Base-by-base conservation (phyloP, 2,113 vertebrate genomes). In the Passer domesticus region DNA sequence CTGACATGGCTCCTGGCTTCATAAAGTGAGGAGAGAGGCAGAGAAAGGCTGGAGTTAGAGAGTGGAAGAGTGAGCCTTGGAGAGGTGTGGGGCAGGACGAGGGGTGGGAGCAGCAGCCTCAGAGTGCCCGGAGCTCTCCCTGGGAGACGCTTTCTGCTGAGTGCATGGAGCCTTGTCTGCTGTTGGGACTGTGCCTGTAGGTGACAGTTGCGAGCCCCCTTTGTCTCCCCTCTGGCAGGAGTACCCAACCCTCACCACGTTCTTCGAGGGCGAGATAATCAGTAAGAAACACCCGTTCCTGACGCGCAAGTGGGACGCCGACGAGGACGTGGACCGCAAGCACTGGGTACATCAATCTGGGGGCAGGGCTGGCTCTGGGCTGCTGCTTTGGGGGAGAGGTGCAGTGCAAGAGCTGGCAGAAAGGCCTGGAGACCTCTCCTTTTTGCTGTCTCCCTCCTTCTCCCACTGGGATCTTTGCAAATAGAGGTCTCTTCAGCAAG, bases 191-290 rank as follows among this genome's bases (percentile, higher is more conserved):
- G 52, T 62, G 37, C 19, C 25, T 41, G 23, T 13, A 5, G 44
- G 35, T 88, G 87, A 25, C 25, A 62, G 4, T 19, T 62, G 37
- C 63, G 72, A 60, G 22, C 19, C 69, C 10, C 24, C 1, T 82
- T 62, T 16, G 1, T 80, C 18, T 83, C 20, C 8, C 37, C 87
- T 67, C 17, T 87, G 77, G 14, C 92, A 99, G 99, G 99, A 99
- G 94, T 99, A 99, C 96, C 99, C 99, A 17, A 99, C 99, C 58
- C 99, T 99, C 91, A 99, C 99, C 5, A 99, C 99, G 5, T 99
- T 99, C 97, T 99, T 99, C 78, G 99, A 99, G 87, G 99, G 99
- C 8, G 99, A 99, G 97, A 99, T 99, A 95, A 99, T 99, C 96
- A 99, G 99, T 97, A 98, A 97, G 90, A 99, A 99, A 66, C 98